These are phyloP conservation scores for Lasioglossum albipes DNA, from an alignment of 1,140 invertebrate genomes.

Conservation along the genomic window DNA sequence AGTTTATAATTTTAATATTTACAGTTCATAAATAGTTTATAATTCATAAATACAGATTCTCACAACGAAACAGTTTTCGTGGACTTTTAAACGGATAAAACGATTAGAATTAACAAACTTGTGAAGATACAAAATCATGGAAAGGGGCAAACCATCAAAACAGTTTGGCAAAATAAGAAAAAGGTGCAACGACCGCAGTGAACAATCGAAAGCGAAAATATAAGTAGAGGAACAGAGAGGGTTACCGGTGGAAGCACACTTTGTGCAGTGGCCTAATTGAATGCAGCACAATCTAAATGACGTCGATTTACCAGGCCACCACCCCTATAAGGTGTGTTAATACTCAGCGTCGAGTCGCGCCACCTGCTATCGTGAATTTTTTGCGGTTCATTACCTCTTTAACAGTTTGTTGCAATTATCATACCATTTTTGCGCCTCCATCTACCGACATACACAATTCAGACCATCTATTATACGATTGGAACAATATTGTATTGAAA, in stretches of 20 bases:
- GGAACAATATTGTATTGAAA: too few relatives aligned
- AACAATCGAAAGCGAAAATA: conserved; percentile 31
- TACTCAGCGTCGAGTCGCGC: conserved; percentile 8
- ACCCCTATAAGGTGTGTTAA: conserved; percentile 13
- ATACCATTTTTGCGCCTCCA: not conserved
- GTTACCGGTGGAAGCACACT: conserved; percentile 34
- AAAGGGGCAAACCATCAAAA: too few relatives aligned
- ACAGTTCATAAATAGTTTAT: too few relatives aligned
- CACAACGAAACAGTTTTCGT: too few relatives aligned
- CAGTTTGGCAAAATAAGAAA: not conserved
- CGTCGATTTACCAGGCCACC: conserved; percentile 61
- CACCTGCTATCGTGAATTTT: conserved; percentile 55
- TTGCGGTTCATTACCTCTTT: conserved; percentile 48
- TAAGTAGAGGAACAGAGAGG: conserved; percentile 23
- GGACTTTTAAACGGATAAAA: too few relatives aligned
- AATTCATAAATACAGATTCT: too few relatives aligned
- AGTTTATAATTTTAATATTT: too few relatives aligned
- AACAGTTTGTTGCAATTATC: not conserved
- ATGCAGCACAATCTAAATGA: conserved; percentile 68
- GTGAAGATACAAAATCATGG: too few relatives aligned
- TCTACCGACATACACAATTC: not conserved
- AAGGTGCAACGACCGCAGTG: conserved; percentile 28
- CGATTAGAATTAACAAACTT: too few relatives aligned
- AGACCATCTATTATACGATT: not conserved
- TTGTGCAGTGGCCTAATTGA: conserved; percentile 62